Percentiles rank a stretch among this genome's conserved stretches.
Conservation (phyloP, 2,113 vertebrate genomes). For the Struthio camelus region DNA sequence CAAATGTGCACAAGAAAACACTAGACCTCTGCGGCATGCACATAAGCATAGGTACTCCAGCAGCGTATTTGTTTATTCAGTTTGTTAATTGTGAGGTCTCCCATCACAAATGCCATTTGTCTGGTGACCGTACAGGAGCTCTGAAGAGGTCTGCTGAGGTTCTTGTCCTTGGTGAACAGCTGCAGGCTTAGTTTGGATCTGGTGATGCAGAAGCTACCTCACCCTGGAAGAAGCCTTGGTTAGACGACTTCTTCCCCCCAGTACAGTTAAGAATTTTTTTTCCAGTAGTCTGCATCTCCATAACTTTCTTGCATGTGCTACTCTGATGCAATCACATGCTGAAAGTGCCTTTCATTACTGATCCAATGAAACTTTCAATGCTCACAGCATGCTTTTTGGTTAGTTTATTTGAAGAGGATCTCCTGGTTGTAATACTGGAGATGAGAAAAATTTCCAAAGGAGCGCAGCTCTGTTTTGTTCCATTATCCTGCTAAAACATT, state of each 20-base stretch:
- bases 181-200: neutral
- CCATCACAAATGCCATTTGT: neutral
- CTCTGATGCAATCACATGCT: neutral
- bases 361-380: conserved; percentile 7
- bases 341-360: conserved; percentile 39
- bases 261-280: conserved; percentile 36
- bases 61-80: neutral
- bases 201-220: conserved; percentile 16
- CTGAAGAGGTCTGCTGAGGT: neutral
- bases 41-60: neutral
- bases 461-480: neutral
- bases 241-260: neutral
- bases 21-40: neutral
- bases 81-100: neutral
- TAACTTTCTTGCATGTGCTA: conserved; percentile 18
- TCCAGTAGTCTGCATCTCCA: conserved; percentile 52
- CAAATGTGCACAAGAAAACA: neutral
- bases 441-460: neutral
- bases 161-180: neutral
- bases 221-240: conserved; percentile 38
- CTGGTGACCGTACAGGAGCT: neutral
- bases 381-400: conserved; percentile 3
- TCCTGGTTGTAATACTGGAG: neutral
- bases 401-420: conserved; percentile 16
- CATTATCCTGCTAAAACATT: neutral